phyloP scores from a whole-genome alignment of 92 coral and sea anemone species.

The Virgularia gustaviana region DNA sequence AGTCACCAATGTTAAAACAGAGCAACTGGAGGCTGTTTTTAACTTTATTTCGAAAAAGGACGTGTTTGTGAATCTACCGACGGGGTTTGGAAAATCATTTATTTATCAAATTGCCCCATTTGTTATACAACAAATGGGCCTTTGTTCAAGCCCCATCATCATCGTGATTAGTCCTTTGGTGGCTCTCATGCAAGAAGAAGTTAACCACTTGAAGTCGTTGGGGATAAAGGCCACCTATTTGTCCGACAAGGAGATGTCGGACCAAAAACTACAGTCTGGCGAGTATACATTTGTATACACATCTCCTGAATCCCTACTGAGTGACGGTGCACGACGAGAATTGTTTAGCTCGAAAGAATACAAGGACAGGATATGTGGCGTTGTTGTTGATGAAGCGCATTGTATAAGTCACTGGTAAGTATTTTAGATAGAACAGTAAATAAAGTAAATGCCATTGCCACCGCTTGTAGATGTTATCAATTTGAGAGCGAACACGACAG shows the following conservation, averaged over 20 bases:
- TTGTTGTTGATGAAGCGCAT: not conserved
- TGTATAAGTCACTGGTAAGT: conserved; percentile 1
- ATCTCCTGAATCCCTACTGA: too few relatives aligned
- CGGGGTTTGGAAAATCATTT: too few relatives aligned
- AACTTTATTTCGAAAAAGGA: too few relatives aligned
- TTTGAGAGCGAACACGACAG: too few relatives aligned
- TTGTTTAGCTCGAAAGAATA: not conserved
- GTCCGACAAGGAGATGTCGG: too few relatives aligned
- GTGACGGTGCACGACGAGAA: too few relatives aligned
- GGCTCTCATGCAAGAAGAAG: not conserved
- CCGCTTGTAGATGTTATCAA: too few relatives aligned
- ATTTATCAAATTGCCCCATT: not conserved
- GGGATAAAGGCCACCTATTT: not conserved
- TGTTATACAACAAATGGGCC: not conserved
- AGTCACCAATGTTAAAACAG: too few relatives aligned
- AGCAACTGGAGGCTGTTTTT: too few relatives aligned
- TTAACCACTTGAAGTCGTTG: not conserved
- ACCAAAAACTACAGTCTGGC: too few relatives aligned
- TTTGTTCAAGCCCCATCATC: not conserved
- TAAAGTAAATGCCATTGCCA: too few relatives aligned
- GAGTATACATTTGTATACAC: not conserved
- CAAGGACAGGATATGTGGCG: not conserved
- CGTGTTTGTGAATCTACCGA: too few relatives aligned
- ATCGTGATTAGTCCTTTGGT: not conserved
- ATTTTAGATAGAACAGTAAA: not conserved